phyloP scores from a whole-genome alignment of 2,113 vertebrate species.

The Pterophyllum scalare region DNA sequence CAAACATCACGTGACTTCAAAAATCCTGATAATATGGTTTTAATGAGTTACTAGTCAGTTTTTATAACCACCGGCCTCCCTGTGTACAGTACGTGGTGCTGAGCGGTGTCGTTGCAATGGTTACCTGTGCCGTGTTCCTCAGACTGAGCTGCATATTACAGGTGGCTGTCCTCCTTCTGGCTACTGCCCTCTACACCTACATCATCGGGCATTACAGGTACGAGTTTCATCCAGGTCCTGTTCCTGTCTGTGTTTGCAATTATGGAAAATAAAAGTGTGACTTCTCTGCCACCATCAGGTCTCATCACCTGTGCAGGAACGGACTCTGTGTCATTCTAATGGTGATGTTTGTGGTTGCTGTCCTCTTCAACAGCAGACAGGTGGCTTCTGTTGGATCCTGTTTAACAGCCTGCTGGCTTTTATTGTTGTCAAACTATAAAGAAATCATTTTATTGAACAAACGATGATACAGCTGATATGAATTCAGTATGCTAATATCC shows the following conservation, averaged over 20 bases:
- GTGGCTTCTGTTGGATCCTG: slow-evolving; percentile 65
- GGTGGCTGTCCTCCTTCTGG: slow-evolving; percentile 87
- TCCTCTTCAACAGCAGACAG: slow-evolving; percentile 94
- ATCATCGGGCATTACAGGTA: slow-evolving; percentile 82
- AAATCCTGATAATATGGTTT: background rate
- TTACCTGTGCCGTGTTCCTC: slow-evolving; percentile 92
- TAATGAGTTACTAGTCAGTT: background rate
- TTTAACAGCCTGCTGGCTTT: background rate
- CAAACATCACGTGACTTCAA: background rate
- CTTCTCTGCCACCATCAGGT: slow-evolving; percentile 56
- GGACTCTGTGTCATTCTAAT: slow-evolving; percentile 88
- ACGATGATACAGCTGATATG: background rate
- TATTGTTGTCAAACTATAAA: background rate
- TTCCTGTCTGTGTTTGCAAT: background rate
- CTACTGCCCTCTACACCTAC: slow-evolving; percentile 87
- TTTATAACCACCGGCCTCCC: background rate
- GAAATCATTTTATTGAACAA: no score
- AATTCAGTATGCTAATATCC: background rate
- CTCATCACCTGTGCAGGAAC: slow-evolving; percentile 86
- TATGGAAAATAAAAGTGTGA: background rate
- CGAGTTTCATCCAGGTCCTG: background rate
- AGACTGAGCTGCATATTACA: slow-evolving; percentile 90
- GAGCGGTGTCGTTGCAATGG: slow-evolving; percentile 91
- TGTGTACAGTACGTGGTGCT: slow-evolving; percentile 87
- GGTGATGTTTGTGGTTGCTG: slow-evolving; percentile 89